Base-by-base conservation (phyloP, 92 coral and sea anemone species). In the Porites rus region DNA sequence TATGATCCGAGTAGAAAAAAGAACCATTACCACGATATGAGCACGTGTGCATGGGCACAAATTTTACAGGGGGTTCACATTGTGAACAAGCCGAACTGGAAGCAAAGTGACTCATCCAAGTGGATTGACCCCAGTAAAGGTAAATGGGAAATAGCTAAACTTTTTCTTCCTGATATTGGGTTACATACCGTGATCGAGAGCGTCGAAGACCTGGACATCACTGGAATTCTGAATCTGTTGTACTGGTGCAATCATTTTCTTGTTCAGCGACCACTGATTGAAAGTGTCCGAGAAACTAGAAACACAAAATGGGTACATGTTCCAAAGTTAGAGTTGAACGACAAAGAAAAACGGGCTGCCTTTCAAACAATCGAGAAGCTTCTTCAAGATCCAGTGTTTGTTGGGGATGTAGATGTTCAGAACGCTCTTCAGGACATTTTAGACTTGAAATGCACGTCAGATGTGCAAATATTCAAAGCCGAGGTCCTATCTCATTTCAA, bases 101-200 rank as follows among this genome's bases (percentile, higher is more conserved):
- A 82, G 38, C 93, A 93, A 77, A 95, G 98, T 82, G 94, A 94
- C 72, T 50, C 83, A 52, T 69, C 80, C 61, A 92, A 87, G 53
- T 96, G 98, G 98, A 65, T 58, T 60, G 96, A 96, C 76, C 96
- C 93, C 31, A 77, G 46, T 80, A 77, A 24, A 73, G 98, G 98
- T 19, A 87, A 84, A 53, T 96, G 98, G 98, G 96, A 96, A 64
- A 80, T 94, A 59, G 98, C 93, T 17, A 96, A 96, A 88, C 79
- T 96, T 50, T 94, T 76, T 58, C 89, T 96, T 88, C 94, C 98
- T 0, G 87, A 88, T 69, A 66, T 88, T 51, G 98, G 91, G 4
- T 69, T 19, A 65, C 84, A 73, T 66, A 80, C 72, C 18, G 64
- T 79, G 14, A 66, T 79, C 14, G 21, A 65, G 22, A 66, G 84